Evolutionary conservation across 1,140 invertebrate genomes (phyloP), one percentile per base, ranked within the genome.

Genomic region (Leguminivora glycinivorella): DNA sequence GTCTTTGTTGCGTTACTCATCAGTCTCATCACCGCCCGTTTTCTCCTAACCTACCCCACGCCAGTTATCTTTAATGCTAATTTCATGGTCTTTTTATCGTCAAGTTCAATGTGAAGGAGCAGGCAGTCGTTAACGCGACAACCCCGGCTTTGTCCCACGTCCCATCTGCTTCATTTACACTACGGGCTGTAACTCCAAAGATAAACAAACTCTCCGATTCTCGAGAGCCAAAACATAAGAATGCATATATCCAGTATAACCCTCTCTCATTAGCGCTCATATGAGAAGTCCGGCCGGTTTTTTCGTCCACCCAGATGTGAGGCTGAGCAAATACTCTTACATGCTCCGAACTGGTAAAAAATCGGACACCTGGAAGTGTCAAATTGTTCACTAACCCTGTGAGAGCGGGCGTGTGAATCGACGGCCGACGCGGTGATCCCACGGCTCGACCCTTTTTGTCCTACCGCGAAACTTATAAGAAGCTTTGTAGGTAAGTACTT

Each of bases 311-410:
- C 87, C 88, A 91, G 88, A 90, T 91, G 89, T 87, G 84, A 85
- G 79, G 81, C 78, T 81, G 87, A 79, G 85, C 76, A 90, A 88
- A 90, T 83, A 88, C 78, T 75, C 77, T 83, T 76, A 74, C 76
- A 84, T 88, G 85, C 85, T 87, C 78, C 81, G 80, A 56, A 71
- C 26, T 75, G 69, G 84, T 85, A 91, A 91, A 91, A 91, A 91
- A 84, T 83, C 67, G 84, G 82, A 90, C 88, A 91, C 89, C 89
- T 91, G 88, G 87, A 90, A 87, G 89, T 91, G 88, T 90, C 88
- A 91, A 90, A 91, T 83, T 88, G 85, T 90, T 90, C 87, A 88
- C 87, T 85, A 76, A 72, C 80, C 66, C 80, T 78, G 80, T 79
- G 79, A 78, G 82, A 77, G 80, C 77, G 75, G 77, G 72, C 86